A percentile compares a stretch with the other conserved stretches of the same genome.
phyloP scores from a whole-genome alignment of 2,113 vertebrate species.

The Xenotilapia flavipinnis region DNA sequence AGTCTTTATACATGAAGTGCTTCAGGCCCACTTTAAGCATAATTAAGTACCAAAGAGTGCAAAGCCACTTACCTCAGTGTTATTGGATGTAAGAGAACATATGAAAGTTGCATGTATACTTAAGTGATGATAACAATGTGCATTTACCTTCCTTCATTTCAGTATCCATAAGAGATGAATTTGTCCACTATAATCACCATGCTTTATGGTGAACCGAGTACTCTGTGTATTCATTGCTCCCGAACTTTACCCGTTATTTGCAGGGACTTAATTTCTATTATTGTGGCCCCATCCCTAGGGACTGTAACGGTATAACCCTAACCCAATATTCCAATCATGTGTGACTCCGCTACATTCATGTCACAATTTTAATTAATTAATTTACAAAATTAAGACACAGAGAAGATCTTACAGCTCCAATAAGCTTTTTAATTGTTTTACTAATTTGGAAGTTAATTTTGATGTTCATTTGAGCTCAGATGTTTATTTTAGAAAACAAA shows the following conservation, averaged over 20 bases:
- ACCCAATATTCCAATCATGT: neutral
- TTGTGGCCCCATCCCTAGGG: neutral
- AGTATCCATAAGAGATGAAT: neutral
- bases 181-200: neutral
- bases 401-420: neutral
- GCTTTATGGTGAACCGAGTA: neutral
- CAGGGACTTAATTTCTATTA: neutral
- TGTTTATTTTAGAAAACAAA: neutral
- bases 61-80: neutral
- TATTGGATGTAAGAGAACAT: neutral
- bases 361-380: neutral
- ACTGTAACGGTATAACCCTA: neutral
- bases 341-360: neutral
- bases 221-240: neutral
- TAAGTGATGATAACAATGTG: neutral
- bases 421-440: neutral
- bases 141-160: neutral
- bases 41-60: neutral
- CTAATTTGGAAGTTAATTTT: neutral
- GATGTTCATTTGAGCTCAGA: neutral
- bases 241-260: fast-evolving
- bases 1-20: neutral
- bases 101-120: neutral
- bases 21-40: neutral
- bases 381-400: neutral